Conservation (phyloP, 2,113 vertebrate species). For the Syngnathus floridae region DNA sequence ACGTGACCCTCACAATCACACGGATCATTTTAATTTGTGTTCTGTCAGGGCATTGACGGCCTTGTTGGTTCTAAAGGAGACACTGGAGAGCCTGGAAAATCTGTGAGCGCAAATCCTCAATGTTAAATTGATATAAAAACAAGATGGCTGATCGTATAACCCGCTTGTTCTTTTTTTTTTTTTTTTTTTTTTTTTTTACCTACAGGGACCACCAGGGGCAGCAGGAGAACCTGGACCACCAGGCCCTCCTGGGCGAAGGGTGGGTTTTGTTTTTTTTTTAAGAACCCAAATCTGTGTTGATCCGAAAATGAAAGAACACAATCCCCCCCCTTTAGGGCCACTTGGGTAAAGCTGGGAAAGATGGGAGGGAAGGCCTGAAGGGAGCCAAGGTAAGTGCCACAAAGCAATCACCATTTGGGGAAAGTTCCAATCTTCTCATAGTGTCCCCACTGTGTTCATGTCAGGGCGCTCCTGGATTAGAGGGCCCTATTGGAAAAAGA, state of each 20-base stretch:
- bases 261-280: constrained; percentile 48
- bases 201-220: constrained; percentile 88
- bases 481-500: constrained; percentile 87
- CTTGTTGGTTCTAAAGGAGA: constrained; percentile 89
- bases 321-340: constrained; percentile 76
- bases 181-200: constrained; percentile 2
- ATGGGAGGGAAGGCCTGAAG: constrained; percentile 87
- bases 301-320: neutral
- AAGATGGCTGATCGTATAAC: neutral
- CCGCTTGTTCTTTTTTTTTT: constrained; percentile 9
- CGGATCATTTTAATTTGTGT: neutral
- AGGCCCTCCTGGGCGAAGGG: constrained; percentile 89
- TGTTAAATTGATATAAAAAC: neutral
- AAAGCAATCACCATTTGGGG: constrained; percentile 16
- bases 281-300: neutral
- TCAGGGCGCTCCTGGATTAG: constrained; percentile 83
- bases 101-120: constrained; percentile 68
- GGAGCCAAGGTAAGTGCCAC: constrained; percentile 79
- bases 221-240: constrained; percentile 88
- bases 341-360: constrained; percentile 83
- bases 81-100: constrained; percentile 85
- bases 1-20: neutral
- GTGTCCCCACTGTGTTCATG: constrained; percentile 3
- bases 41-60: constrained; percentile 83
- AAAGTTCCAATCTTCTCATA: neutral